Base-by-base conservation (phyloP, 2,113 vertebrate genomes). In the Callocephalon fimbriatum region DNA sequence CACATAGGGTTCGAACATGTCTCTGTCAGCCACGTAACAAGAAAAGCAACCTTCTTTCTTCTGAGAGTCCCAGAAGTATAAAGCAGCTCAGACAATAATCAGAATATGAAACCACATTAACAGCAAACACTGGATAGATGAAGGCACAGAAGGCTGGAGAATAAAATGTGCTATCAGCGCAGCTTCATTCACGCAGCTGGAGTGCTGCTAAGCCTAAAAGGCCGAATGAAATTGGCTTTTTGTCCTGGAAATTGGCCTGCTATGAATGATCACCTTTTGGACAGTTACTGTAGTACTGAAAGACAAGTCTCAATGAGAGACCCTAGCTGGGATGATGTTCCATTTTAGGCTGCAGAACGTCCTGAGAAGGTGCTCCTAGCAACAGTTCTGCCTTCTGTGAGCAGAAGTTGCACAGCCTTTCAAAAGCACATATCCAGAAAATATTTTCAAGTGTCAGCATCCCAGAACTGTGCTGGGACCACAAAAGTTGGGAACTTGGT, bases 1-100 rank as follows among this genome's bases (percentile, higher is more conserved):
- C 1, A 7, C 37, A 5, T 1, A 26, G 47, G 50, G 66, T 44
- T 89, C 86, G 38, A 62, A 50, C 32, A 10, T 0, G 0, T 29
- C 44, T 71, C 76, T 44, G 27, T 22, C 8, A 27, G 54, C 25
- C 54, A 59, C 14, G 2, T 37, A 74, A 66, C 21, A 58, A 47
- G 77, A 62, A 76, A 58, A 70, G 40, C 45, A 80, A 73, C 15
- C 27, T 45, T 12, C 15, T 50, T 73, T n/a, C 40, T 83, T 70
- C 35, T 32, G 10, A 51, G 63, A 75, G 78, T 27, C 40, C 44
- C 51, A 50, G 42, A 71, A 73, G 45, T 6, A 27, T 1, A 75
- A 88, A 83, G 37, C 75, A 70, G 71, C 58, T 62, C 37, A 72
- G 51, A 37, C 61, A 76, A n/a, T 1, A 37, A 16, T 2, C 1